Base-by-base conservation (phyloP, 2,888 invertebrate genomes). In the Noctua janthe region DNA sequence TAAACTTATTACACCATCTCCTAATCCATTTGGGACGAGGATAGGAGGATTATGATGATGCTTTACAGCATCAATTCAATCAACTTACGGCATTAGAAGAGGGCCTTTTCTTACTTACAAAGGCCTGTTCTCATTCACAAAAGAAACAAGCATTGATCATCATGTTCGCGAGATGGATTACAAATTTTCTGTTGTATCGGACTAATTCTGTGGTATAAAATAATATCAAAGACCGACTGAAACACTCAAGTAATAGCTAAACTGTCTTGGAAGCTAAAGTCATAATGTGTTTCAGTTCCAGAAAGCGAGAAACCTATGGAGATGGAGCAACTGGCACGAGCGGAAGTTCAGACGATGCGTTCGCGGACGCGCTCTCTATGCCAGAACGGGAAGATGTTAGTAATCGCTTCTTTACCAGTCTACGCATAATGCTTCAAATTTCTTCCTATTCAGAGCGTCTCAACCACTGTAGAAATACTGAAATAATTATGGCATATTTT, bases 301-400 rank as follows among this genome's bases (percentile, higher is more conserved):
- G 97, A 97, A 97, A 96, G 87, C 95, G 96, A 96, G 96, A 97
- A 97, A 93, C 93, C 94, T 97, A 97, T 97, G 97, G 97, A 97
- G 97, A 97, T 98, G 97, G 98, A 98, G 95, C 97, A 97, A 95
- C 97, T 98, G 97, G 98, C 98, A 94, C 96, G 94, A 96, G 96
- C 93, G 97, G 97, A 97, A 96, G 97, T 93, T 95, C 97, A 95
- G 96, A 97, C 96, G 95, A 97, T 96, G 95, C 97, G 97, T 96
- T 97, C 97, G 95, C 97, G 97, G 96, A 97, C 96, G 95, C 97
- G 97, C 91, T 97, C 97, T 95, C 97, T 95, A 94, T 97, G 97
- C 95, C 97, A 97, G 96, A 97, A 97, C 96, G 97, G 97, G 96
- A 97, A 97, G 96, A 96, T 97, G 97, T 97, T 81, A 94, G 97